phyloP scores from a whole-genome alignment of 2,888 invertebrate species.

The Antheraea yamamai region DNA sequence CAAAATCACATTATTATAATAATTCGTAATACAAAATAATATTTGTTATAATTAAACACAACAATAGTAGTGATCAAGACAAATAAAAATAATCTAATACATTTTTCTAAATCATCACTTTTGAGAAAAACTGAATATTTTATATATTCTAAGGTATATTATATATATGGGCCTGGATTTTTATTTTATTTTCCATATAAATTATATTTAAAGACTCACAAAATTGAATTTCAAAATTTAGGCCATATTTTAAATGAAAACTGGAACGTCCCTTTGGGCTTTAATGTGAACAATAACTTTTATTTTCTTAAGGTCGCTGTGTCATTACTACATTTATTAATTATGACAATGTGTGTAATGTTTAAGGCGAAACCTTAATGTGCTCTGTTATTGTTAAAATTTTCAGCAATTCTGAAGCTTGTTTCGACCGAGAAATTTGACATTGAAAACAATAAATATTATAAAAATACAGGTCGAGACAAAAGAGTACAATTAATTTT shows the following conservation, averaged over 20 bases:
- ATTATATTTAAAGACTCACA: too few relatives aligned
- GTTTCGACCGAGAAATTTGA: not conserved
- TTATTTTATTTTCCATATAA: not conserved
- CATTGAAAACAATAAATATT: not conserved
- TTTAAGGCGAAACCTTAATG: too few relatives aligned
- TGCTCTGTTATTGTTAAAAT: too few relatives aligned
- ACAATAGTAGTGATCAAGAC: conserved; percentile 55
- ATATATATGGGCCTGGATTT: conserved; percentile 11
- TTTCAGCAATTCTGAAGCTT: too few relatives aligned
- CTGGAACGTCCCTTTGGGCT: not conserved
- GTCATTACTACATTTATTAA: not conserved
- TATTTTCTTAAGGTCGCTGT: not conserved
- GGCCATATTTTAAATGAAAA: not conserved
- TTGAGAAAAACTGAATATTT: conserved; percentile 54
- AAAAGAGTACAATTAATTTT: not conserved
- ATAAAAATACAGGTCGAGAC: not conserved
- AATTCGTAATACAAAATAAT: conserved; percentile 55
- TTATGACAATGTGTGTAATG: too few relatives aligned
- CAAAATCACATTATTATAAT: conserved; percentile 64
- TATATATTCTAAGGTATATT: conserved; percentile 28
- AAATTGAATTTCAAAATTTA: not conserved
- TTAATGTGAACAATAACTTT: not conserved
- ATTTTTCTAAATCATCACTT: conserved; percentile 62
- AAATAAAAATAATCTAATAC: conserved; percentile 56
- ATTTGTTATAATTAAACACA: conserved; percentile 67